Evolutionary conservation across 2,888 invertebrate genomes (phyloP), one percentile per base, ranked within the genome.

Genomic region (Cosmorhoe ocellata): DNA sequence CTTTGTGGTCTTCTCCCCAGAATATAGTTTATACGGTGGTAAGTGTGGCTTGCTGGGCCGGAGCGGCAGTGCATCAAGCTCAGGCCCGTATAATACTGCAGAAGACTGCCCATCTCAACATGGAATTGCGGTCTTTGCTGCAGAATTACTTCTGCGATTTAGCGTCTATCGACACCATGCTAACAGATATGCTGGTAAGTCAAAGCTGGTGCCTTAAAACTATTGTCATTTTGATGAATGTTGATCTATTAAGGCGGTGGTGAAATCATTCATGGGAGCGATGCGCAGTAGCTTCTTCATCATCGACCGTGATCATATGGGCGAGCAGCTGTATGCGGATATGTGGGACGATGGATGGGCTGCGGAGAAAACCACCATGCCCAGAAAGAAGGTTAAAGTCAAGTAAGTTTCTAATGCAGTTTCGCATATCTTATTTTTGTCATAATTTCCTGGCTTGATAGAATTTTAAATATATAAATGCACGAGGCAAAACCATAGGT

Each of bases 321-420:
- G 81, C 0, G 85, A 85, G 0, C 76, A 84, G 31, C 48, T 91
- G 7, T 70, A 79, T 6, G 92, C 92, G 0, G 92, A 93, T 66
- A 88, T 92, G 75, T 93, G 91, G 86, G 92, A 92, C 53, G 92
- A 93, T 63, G 92, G 92, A 1, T 90, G 89, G 78, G 69, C 81
- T 10, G 64, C 70, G 0, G 84, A 84, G 58, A 76, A 71, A 40
- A 73, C 77, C 5, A 74, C 75, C 3, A 86, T 92, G 75, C 89
- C 91, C 0, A 85, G 79, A 57, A 92, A 92, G 63, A 91, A 90
- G 65, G 66, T 81, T 5, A 91, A 91, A 74, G 76, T 92, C 31
- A 84, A 83, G 91, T 91, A 47, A 63, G 79, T 66, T 22, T 12
- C n/a, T n/a, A n/a, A 3, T 26, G 12, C 18, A 4, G 18, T 18